These are phyloP conservation scores for Tetramorium bicarinatum DNA, from an alignment of 2,888 invertebrate genomes.

Conservation along the genomic window DNA sequence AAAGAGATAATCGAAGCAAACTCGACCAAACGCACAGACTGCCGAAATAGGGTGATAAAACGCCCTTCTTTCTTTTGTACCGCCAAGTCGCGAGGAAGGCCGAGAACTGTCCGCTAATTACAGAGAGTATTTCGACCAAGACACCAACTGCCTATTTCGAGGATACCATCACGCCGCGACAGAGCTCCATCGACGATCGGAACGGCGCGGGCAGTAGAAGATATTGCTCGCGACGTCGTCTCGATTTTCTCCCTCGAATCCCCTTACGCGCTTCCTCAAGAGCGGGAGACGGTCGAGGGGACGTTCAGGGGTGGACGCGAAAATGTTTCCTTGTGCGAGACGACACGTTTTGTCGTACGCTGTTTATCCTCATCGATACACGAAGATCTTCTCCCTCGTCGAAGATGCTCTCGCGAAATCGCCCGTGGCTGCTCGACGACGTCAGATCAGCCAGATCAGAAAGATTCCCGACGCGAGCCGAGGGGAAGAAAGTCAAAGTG, in stretches of 20 bases:
- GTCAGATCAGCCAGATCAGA: neutral
- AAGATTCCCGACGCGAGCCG: neutral
- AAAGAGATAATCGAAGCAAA: constrained; percentile 44
- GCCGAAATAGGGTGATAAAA: constrained; percentile 47
- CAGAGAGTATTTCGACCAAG: constrained; percentile 57
- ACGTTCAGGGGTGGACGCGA: neutral
- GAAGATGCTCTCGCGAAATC: constrained; percentile 16
- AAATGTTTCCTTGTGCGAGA: constrained; percentile 11
- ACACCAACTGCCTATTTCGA: constrained; percentile 59
- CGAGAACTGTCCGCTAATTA: constrained; percentile 30
- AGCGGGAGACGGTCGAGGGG: neutral
- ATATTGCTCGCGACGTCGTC: neutral
- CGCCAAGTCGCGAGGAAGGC: constrained; percentile 11
- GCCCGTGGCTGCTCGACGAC: neutral
- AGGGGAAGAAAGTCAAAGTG: neutral
- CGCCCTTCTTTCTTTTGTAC: constrained; percentile 35
- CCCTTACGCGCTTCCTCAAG: neutral
- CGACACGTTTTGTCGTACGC: constrained; percentile 2
- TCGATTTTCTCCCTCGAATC: neutral
- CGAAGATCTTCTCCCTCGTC: constrained; percentile 16
- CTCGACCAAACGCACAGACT: constrained; percentile 58
- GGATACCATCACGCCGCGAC: constrained; percentile 48
- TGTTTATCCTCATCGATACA: constrained; percentile 16
- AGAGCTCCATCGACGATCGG: neutral
- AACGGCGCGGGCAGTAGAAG: neutral